Evolutionary conservation across 2,113 vertebrate species (phyloP), one percentile per base, ranked within the genome.

Genomic region (Pithys albifrons): DNA sequence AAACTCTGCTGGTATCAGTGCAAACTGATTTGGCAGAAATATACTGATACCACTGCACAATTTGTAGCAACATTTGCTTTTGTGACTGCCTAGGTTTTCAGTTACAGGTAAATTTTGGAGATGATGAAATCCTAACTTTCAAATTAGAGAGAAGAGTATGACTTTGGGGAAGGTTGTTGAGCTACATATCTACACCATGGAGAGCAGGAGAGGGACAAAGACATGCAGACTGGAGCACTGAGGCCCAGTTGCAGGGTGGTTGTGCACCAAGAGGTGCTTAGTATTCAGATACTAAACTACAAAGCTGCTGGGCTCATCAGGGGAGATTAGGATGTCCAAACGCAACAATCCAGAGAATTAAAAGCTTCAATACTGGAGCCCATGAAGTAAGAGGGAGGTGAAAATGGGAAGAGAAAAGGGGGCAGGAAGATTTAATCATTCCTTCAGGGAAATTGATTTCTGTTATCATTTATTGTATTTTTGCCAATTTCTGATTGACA

Each of bases 241-340:
- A 8, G 54, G 12, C 16, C 39, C 57, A 76, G 66, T 13, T 81
- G 52, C 57, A 64, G 67, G 51, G 80, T 39, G 13, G 54, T 35
- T 76, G 39, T 80, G 67, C 58, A 28, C 33, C n/a, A 55, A 70
- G 75, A 88, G 35, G 24, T 46, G 25, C 66, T 96, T 77, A 66
- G 33, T 54, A 84, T 91, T 93, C 85, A 85, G 41, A 58, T 41
- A 48, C 24, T 80, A 14, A 52, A 5, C 57, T 84, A 76, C 52
- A 41, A 66, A 73, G 3, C 80, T 43, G 35, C 43, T 84, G 85
- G 31, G 35, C 59, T 94, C 51, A 79, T 91, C 24, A 5, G 5
- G 1, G 23, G 14, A 92, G 84, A 96, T 95, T 83, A 89, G 74
- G 64, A 91, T 87, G 80, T 95, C 93, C 92, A 93, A 94, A 88